Base-by-base conservation (phyloP, 2,888 invertebrate species). In the Drosophila formosana region DNA sequence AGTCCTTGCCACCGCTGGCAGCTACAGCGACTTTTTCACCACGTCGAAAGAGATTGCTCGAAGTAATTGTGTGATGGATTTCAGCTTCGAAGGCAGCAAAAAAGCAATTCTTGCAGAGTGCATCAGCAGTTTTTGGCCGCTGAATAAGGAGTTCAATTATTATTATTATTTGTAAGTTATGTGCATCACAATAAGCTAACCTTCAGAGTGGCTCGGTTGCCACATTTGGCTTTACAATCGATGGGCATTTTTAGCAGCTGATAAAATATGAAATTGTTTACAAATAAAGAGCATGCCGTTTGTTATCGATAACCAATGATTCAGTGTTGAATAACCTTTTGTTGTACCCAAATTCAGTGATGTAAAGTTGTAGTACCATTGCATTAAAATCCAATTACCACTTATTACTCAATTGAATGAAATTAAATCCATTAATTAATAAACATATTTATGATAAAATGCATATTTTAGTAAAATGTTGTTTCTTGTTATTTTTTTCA, bases 1-100 rank as follows among this genome's bases (percentile, higher is more conserved):
- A 99, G 92, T 99, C 99, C 93, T 97, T 97, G 30, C 98, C 98
- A 32, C 98, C 98, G 39, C 97, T 97, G 0, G 98, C 99, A 30
- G 97, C 99, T 28, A 99, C 95, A 1, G 98, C 99, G 28, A 99
- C 97, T 43, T 95, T 96, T 87, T 97, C 95, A 0, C 97, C 98
- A 58, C 93, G 94, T 58, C 95, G 95, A 90, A 99, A 99, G 52
- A 99, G 93, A 72, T 96, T 94, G 26, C 95, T 96, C 88, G 95
- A 95, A 1, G 93, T 93, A 53, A 99, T 98, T 0, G 98, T 99
- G 87, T 96, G 95, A 93, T 99, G 98, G 72, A 99, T 95, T 94
- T 99, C 99, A 57, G 96, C 95, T 93, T 99, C 99, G 92, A 99
- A 99, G 0, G 97, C 97, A 91, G 94, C 94, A 90, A 96, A 98